Percentiles rank a stretch among this genome's conserved stretches.
Conservation (phyloP, 2,888 invertebrate genomes). For the Leucozona laternaria region DNA sequence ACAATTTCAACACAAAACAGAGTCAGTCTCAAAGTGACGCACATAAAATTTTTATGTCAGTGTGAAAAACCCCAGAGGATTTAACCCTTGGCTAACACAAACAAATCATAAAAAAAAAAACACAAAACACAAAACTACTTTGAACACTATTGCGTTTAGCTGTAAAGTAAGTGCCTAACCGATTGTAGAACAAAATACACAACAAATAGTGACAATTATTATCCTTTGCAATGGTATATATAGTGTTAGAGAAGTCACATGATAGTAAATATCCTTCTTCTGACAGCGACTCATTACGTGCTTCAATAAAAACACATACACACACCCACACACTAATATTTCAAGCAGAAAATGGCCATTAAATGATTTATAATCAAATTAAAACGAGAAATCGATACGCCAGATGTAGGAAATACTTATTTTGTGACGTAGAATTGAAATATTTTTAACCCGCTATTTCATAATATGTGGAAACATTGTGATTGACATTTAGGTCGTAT, state of each 20-base stretch:
- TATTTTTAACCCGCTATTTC: background rate
- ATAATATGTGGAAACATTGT: background rate
- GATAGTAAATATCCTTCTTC: background rate
- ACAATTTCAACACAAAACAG: background rate
- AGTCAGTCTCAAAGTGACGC: background rate
- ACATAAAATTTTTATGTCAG: background rate
- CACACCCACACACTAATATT: background rate
- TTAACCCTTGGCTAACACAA: background rate
- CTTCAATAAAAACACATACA: background rate
- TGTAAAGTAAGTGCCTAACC: background rate
- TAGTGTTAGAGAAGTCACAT: background rate
- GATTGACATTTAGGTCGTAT: background rate
- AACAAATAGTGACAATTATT: background rate
- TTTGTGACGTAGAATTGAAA: background rate
- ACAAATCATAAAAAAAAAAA: background rate
- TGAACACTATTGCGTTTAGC: background rate
- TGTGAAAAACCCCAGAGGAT: background rate
- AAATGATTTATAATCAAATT: slow-evolving; percentile 20
- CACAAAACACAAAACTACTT: background rate
- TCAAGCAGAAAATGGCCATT: background rate
- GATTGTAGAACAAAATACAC: background rate
- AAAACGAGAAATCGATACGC: background rate
- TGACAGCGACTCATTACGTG: background rate
- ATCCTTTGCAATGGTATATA: background rate
- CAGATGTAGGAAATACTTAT: background rate